These are phyloP conservation scores for Cataglyphis albicans DNA, from an alignment of 2,888 invertebrate species.

Conservation along the genomic window DNA sequence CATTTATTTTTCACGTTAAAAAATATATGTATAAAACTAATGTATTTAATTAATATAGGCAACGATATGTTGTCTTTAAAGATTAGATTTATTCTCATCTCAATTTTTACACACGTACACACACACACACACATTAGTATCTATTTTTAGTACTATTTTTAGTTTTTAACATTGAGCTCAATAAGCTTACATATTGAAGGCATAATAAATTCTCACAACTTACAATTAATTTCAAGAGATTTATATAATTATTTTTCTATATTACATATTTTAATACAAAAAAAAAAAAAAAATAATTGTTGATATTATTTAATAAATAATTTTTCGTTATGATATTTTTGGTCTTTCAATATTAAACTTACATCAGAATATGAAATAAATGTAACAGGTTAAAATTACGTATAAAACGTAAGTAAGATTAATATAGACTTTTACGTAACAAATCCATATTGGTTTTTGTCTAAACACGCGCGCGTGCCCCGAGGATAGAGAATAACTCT, in stretches of 20 bases:
- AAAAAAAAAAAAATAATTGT: not conserved
- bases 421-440: not conserved
- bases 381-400: not conserved
- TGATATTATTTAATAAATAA: not conserved
- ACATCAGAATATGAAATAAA: not conserved
- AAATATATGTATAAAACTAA: constrained; percentile 25
- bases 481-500: constrained; percentile 12
- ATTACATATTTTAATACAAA: not conserved
- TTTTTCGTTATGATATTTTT: not conserved
- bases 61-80: not conserved
- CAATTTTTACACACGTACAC: not conserved
- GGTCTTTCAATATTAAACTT: not conserved
- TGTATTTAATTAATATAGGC: constrained; percentile 2
- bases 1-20: constrained; percentile 41
- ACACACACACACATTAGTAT: not conserved
- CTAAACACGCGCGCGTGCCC: constrained; percentile 16
- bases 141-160: not conserved
- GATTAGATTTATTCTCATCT: not conserved
- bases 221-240: not conserved
- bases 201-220: not conserved
- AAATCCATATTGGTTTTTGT: not conserved
- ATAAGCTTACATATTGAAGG: not conserved
- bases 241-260: not conserved
- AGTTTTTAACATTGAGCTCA: not conserved
- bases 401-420: not conserved